Base-by-base conservation (phyloP, 2,113 vertebrate species). In the Elaphurus davidianus region DNA sequence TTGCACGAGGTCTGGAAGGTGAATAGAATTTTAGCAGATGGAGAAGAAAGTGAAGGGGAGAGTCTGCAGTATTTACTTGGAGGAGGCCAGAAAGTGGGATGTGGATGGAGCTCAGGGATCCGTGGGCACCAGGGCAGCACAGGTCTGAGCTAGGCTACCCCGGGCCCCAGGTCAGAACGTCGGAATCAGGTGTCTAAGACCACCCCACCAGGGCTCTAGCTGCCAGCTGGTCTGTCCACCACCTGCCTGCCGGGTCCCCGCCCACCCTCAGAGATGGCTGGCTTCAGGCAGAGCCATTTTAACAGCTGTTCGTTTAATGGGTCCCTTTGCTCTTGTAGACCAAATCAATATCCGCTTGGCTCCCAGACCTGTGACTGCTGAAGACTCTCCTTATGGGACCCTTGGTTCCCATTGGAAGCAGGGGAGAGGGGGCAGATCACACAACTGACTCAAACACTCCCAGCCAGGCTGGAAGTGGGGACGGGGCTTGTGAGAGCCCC, bases 271-370 rank as follows among this genome's bases (percentile, higher is more conserved):
- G 92, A 87, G 92, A 62, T 5, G 86, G 74, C 91, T 84, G 94
- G 57, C 59, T 76, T 79, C 67, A 94, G 79, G 76, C 88, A 78
- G 87, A 96, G 87, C 6, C 10, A 57, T 96, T 23, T 97, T 96
- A 84, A 96, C 90, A 94, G 94, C 40, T n/a, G 0, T 40, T 21
- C 0, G 0, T 92, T 97, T 97, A 97, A 97, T 8, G 0, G 87
- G 94, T 89, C 94, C 86, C 98, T 62, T 64, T 19, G 82, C 93
- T 95, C 97, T 89, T 5, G 0, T 95, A 98, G 93, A 90, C 45
- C 62, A 88, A 86, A 95, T 93, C 96, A 97, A 94, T 97, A 98
- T 97, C 97, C 57, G 83, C 86, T 91, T 3, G 0, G 91, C 57
- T 97, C 60, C 55, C 16, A 2, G 81, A 67, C 76, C 71, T 43